A percentile compares a stretch with the other conserved stretches of the same genome.
Conservation (phyloP, 2,113 vertebrate genomes). For the Prietella phreatophila region DNA sequence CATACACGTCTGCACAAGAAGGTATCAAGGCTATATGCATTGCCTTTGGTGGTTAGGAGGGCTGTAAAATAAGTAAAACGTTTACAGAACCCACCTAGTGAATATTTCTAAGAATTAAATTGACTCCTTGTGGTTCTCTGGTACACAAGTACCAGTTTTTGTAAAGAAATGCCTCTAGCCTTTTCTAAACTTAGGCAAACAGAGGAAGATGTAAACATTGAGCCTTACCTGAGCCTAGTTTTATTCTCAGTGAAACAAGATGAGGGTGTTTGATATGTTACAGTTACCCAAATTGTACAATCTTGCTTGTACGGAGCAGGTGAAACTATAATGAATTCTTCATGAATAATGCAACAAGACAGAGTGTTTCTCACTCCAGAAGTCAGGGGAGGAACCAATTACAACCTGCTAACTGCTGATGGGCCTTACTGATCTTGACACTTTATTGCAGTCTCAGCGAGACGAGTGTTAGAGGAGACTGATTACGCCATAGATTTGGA, state of each 20-base stretch:
- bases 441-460: conserved; percentile 21
- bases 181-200: conserved; percentile 6
- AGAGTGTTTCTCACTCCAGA: conserved; percentile 53
- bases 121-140: neutral
- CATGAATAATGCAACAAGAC: conserved; percentile 60
- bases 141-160: neutral
- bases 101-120: neutral
- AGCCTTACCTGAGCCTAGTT: neutral
- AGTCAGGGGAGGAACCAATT: conserved; percentile 55
- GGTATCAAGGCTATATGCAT: neutral
- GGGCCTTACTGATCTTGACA: conserved; percentile 52
- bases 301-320: conserved; percentile 43
- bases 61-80: neutral
- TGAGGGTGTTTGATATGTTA: conserved; percentile 16
- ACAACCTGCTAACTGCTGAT: conserved; percentile 55
- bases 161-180: neutral
- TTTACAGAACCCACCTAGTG: neutral
- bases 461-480: conserved; percentile 35
- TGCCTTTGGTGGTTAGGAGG: neutral
- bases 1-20: neutral
- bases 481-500: conserved; percentile 15
- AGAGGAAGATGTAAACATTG: neutral
- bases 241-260: conserved; percentile 9
- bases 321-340: conserved; percentile 54
- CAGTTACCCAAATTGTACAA: conserved; percentile 32